These are phyloP conservation scores for Vespertilio murinus DNA, from an alignment of 2,797 vertebrate genomes.

Conservation along the genomic window DNA sequence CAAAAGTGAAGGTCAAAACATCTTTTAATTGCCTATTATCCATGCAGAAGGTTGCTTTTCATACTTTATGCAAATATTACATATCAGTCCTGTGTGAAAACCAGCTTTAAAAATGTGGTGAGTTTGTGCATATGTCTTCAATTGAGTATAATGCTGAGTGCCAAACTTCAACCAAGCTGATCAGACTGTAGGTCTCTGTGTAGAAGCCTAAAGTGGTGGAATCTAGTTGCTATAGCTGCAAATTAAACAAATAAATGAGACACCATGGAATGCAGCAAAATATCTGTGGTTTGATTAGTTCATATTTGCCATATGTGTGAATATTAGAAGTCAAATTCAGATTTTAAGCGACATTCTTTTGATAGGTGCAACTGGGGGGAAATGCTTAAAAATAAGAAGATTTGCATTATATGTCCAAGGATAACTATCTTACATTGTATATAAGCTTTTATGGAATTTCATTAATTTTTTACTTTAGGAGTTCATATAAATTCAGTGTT, in stretches of 20 bases:
- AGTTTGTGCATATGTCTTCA: conserved; percentile 85
- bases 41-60: conserved; percentile 67
- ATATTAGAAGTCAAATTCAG: conserved; percentile 80
- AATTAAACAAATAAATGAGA: conserved; percentile 93
- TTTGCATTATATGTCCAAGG: not conserved
- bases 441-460: not conserved
- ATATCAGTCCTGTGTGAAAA: conserved; percentile 73
- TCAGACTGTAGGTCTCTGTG: conserved; percentile 84
- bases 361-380: conserved; percentile 53
- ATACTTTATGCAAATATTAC: conserved; percentile 74
- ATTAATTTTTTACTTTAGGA: not conserved
- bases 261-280: conserved; percentile 93
- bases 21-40: conserved; percentile 59
- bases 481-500: conserved; percentile 31
- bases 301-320: conserved; percentile 86
- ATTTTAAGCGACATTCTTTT: conserved; percentile 77
- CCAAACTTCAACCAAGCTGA: conserved; percentile 84
- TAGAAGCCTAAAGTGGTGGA: conserved; percentile 83
- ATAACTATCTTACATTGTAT: not conserved
- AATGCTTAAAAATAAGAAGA: conserved; percentile 27
- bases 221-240: conserved; percentile 89
- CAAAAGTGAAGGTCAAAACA: conserved; percentile 42
- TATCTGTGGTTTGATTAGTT: conserved; percentile 91
- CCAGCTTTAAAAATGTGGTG: conserved; percentile 81
- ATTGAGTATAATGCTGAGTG: conserved; percentile 81